A percentile compares a stretch with the other conserved stretches of the same genome.
Conservation (phyloP, 2,888 invertebrate species). For the Agriopis aurantiaria region DNA sequence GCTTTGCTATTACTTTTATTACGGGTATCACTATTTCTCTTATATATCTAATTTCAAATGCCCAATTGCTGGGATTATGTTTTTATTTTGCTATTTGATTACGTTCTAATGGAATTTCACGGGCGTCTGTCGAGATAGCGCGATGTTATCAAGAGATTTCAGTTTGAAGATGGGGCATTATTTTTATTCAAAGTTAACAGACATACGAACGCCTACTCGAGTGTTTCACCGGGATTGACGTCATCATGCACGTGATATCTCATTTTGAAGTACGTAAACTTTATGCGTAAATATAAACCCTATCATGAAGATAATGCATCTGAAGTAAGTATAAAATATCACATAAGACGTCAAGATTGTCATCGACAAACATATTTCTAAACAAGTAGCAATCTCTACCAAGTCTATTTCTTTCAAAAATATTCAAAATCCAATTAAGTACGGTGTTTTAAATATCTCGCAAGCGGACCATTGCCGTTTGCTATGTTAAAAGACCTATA, state of each 20-base stretch:
- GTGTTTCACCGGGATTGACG: constrained; percentile 36
- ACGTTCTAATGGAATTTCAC: constrained; percentile 23
- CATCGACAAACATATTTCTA: constrained; percentile 14
- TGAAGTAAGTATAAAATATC: neutral
- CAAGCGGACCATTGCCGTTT: too few relatives aligned
- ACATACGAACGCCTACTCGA: constrained; percentile 19
- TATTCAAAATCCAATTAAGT: too few relatives aligned
- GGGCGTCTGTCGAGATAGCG: constrained; percentile 27
- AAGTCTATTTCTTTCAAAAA: too few relatives aligned
- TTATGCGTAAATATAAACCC: neutral
- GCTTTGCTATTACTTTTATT: constrained; percentile 34
- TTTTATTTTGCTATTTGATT: constrained; percentile 23
- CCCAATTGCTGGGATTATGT: constrained; percentile 14
- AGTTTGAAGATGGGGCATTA: constrained; percentile 16
- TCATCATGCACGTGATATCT: constrained; percentile 40
- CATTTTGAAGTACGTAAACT: neutral
- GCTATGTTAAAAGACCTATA: too few relatives aligned
- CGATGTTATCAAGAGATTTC: constrained; percentile 25
- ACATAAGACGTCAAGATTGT: constrained; percentile 27
- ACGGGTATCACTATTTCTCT: constrained; percentile 18
- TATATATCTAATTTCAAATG: constrained; percentile 24
- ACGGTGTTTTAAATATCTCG: too few relatives aligned
- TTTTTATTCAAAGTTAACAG: constrained; percentile 27
- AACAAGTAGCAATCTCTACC: neutral
- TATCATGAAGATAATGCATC: constrained; percentile 28